Evolutionary conservation across 2,797 vertebrate genomes (phyloP).

Genomic region (Scleropages formosus): DNA sequence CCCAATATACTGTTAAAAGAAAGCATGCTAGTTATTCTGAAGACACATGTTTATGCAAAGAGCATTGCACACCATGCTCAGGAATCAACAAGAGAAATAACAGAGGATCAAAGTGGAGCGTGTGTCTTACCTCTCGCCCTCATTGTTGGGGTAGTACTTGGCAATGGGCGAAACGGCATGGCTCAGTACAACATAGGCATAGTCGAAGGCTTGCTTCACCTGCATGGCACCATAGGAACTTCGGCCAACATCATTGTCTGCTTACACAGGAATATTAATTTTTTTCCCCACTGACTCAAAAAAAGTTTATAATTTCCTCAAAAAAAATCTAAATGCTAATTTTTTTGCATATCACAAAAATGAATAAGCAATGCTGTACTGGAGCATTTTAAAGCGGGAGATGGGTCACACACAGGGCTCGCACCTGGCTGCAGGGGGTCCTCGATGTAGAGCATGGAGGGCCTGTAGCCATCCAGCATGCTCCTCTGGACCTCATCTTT

Average conservation of each 20-base stretch:
- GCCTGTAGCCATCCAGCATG: conserved; percentile 94
- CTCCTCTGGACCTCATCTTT: conserved; percentile 96
- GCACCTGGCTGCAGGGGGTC: conserved; percentile 93
- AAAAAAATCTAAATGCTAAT: too few species aligned
- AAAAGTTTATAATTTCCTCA: not conserved
- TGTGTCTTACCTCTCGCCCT: conserved; percentile 82
- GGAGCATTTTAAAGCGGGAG: not conserved
- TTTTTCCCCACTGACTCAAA: not conserved
- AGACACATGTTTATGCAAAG: not conserved
- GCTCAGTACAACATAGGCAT: conserved; percentile 90
- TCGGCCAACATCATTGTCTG: conserved; percentile 93
- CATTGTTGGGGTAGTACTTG: conserved; percentile 92
- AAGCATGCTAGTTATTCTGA: not conserved
- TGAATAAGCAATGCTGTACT: not conserved
- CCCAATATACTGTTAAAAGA: conserved; percentile 81
- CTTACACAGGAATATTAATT: not conserved
- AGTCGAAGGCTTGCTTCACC: conserved; percentile 97
- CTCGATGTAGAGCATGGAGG: conserved; percentile 97
- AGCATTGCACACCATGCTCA: not conserved
- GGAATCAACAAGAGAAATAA: not conserved
- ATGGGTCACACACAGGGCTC: conserved; percentile 21
- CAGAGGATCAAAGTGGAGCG: not conserved
- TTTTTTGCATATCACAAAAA: not conserved
- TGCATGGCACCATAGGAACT: conserved; percentile 98
- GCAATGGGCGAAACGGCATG: conserved; percentile 93